Evolutionary conservation across 2,888 invertebrate species (phyloP), one percentile per base, ranked within the genome.

Genomic region (Hipparchia semele): DNA sequence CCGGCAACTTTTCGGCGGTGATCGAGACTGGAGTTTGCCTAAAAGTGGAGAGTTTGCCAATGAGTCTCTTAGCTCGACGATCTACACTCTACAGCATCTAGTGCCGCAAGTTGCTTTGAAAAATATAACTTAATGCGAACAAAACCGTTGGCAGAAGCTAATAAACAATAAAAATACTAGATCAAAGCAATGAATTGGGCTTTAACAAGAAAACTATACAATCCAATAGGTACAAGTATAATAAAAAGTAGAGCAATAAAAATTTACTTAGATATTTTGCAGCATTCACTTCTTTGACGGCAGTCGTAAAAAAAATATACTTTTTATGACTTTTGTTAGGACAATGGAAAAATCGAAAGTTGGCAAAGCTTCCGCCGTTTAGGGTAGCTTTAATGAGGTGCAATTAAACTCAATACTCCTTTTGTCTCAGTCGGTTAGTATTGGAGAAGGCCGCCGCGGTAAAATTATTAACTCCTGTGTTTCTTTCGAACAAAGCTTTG

Each of bases 271-370:
- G 4, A 2, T n/a, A 54, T 54, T 10, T 53, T 12, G 33, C 33
- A 33, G 33, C 53, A 39, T 33, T 59, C 12, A 54, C 45, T 45
- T 46, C 23, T 23, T 23, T 23, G 59, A 66, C 39, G 60, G 23
- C 39, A 59, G 67, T 13, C 67, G 13, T 66, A 71, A 66, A 66
- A 66, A 51, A 49, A 23, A 6, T 46, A 64, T 39, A 8, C 58
- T 59, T 66, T 71, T 66, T 71, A 70, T 60, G 12, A 13, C 66
- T 53, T 71, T 53, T 59, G 54, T 71, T 59, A n/a, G 67, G 2
- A 46, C 13, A 46, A 58, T 70, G 59, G 33, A 59, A 60, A 70
- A 71, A 71, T 71, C 66, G 71, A 71, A 71, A 71, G 71, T 71
- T 60, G 53, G 46, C 59, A 66, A 54, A 71, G 59, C 49, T 33